Conservation (phyloP, 2,113 vertebrate genomes). For the Hystrix cristata region DNA sequence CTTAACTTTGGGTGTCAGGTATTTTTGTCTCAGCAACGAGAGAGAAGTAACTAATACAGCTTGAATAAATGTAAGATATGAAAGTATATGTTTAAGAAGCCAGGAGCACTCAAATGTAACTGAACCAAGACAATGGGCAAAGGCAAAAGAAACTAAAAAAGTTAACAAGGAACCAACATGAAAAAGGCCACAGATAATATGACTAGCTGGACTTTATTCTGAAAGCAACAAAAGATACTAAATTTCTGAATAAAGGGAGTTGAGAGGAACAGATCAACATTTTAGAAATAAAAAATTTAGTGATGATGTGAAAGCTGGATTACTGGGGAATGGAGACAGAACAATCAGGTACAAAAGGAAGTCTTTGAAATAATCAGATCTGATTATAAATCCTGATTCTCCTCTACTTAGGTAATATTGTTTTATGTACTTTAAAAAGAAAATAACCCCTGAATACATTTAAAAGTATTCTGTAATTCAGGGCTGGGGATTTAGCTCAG, state of each 20-base stretch:
- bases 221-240: neutral
- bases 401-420: neutral
- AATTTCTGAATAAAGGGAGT: neutral
- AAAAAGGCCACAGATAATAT: neutral
- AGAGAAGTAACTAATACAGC: neutral
- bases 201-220: neutral
- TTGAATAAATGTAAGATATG: neutral
- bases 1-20: no score
- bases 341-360: constrained; percentile 3
- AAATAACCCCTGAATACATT: neutral
- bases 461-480: constrained; percentile 51
- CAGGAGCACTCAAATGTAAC: neutral
- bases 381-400: neutral
- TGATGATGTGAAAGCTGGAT: neutral
- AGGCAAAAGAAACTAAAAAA: neutral
- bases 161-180: neutral
- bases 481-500: no score
- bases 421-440: neutral
- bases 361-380: constrained; percentile 33
- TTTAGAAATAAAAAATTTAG: constrained; percentile 40
- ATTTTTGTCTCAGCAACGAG: no score
- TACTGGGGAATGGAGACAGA: neutral
- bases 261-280: constrained; percentile 47
- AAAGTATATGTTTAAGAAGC: neutral
- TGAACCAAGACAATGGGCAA: neutral